A percentile compares a stretch with the other conserved stretches of the same genome.
Conservation (phyloP, 2,113 vertebrate species). For the Acrocephalus kingi region DNA sequence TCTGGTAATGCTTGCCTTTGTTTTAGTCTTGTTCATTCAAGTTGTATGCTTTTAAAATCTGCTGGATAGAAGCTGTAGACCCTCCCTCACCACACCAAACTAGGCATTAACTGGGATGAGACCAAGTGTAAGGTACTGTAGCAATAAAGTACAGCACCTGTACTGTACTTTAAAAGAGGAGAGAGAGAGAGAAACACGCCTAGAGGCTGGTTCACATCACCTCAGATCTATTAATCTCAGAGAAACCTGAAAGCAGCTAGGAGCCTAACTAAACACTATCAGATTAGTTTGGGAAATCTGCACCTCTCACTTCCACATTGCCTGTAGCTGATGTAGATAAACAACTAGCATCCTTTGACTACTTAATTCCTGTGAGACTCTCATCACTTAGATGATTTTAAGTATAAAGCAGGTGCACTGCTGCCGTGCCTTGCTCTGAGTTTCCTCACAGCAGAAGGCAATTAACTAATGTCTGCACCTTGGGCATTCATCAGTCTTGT, state of each 20-base stretch:
- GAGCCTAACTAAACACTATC: background rate
- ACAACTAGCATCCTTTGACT: background rate
- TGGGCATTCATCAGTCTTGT: slow-evolving; percentile 18
- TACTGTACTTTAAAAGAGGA: background rate
- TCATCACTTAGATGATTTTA: background rate
- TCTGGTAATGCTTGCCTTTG: background rate
- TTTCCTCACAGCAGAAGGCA: slow-evolving; percentile 38
- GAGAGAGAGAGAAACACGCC: background rate
- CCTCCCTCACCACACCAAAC: background rate
- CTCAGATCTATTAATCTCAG: background rate
- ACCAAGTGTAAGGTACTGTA: background rate
- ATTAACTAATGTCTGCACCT: slow-evolving; percentile 50
- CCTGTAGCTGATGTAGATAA: background rate
- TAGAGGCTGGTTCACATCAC: background rate
- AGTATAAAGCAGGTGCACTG: slow-evolving; percentile 9
- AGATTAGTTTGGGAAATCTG: background rate
- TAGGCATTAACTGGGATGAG: background rate
- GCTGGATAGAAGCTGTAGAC: background rate
- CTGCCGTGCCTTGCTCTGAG: slow-evolving; percentile 28
- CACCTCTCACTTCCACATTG: background rate
- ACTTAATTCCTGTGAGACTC: background rate
- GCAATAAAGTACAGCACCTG: background rate
- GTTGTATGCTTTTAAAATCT: background rate
- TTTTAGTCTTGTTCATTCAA: background rate
- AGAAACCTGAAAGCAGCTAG: background rate